Conservation (phyloP, 2,113 vertebrate species). For the Pheucticus melanocephalus region DNA sequence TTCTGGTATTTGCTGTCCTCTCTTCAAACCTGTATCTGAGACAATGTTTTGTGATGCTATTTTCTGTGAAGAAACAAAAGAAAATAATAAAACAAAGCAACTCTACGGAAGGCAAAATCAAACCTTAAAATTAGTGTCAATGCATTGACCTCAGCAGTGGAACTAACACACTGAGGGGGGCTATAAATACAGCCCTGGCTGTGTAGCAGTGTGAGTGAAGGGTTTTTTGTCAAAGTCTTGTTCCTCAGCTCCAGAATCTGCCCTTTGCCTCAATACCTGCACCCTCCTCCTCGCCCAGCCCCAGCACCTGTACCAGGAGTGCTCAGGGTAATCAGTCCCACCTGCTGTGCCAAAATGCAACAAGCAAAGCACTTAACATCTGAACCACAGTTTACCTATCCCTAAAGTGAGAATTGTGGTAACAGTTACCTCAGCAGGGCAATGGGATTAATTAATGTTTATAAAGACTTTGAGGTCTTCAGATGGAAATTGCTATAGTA, state of each 20-base stretch:
- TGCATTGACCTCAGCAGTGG: background rate
- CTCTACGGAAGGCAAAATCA: background rate
- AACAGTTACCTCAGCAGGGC: background rate
- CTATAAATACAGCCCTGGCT: background rate
- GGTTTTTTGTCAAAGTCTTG: background rate
- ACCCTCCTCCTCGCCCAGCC: background rate
- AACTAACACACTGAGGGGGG: background rate
- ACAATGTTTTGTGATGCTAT: background rate
- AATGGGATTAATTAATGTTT: constrained; percentile 62
- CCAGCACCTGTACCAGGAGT: accelerated
- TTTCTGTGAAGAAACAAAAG: background rate
- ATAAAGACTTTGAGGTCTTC: constrained; percentile 45
- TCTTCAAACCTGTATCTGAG: background rate
- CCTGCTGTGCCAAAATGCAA: accelerated
- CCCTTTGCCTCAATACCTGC: accelerated
- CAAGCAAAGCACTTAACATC: background rate
- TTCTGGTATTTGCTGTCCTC: background rate
- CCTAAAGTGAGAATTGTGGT: background rate
- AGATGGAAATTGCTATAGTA: constrained; percentile 45
- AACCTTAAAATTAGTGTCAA: background rate
- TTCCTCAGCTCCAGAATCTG: background rate
- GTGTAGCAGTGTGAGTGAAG: background rate
- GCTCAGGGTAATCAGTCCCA: background rate
- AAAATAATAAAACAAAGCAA: background rate
- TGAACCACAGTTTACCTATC: background rate